Evolutionary conservation across 2,797 vertebrate species (phyloP), one percentile per base, ranked within the genome.

Genomic region (Gambelia wislizenii): DNA sequence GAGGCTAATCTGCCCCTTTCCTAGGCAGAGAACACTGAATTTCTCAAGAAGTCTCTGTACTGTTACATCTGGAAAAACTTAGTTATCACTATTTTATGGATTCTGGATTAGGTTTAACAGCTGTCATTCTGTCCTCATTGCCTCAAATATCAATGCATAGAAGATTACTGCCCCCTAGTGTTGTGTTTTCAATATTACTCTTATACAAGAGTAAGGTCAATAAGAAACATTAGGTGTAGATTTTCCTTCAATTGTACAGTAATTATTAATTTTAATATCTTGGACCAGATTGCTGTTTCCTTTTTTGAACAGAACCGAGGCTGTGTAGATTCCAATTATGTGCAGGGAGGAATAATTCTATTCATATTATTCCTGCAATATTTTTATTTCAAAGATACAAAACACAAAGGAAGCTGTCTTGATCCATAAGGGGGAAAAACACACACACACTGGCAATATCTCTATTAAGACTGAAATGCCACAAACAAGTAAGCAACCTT

Each of bases 141-240:
- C 1, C 47, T 49, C 20, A 59, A 4, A 83, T 0, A n/a, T 5
- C 67, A 3, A 10, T 44, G 7, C 2, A 9, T 3, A 85, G 92
- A 77, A 52, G 78, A 56, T 84, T 90, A 82, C 89, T 90, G 93
- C 91, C 95, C 91, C 59, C 95, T 96, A 93, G 93, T 3, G 95
- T 84, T 42, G 59, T 25, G 42, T 0, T 84, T 47, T 10, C 25
- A 88, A 47, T 2, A 52, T 83, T 8, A 7, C 13, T n/a, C 22
- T n/a, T 30, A 1, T 27, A 33, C 9, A 25, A 44, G 25, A 7
- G 39, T 22, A 2, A 33, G 3, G 16, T 18, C 13, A 9, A 9
- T 64, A 87, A 54, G 30, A 67, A 30, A 59, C 0, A 84, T 3
- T 18, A 81, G 2, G 0, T 70, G 25, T 16, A 87, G 61, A 42